A percentile compares a stretch with the other conserved stretches of the same genome.
Conservation (phyloP, 2,113 vertebrate genomes). For the Peromyscus maniculatus region DNA sequence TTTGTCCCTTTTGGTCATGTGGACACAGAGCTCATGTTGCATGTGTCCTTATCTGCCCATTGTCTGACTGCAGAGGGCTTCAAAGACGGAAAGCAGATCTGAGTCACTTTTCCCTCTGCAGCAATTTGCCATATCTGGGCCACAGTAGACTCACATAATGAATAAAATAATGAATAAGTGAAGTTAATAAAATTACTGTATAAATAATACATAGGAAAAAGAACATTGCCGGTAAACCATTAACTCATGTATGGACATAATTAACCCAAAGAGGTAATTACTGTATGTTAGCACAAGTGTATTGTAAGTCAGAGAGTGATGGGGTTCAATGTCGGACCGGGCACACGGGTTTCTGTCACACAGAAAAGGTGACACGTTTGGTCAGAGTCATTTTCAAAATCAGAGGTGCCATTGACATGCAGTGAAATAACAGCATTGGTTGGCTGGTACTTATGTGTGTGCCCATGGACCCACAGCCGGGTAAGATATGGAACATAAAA, state of each 20-base stretch:
- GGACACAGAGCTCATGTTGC: rapidly evolving
- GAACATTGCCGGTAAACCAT: constrained; percentile 40
- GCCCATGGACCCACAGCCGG: rapidly evolving
- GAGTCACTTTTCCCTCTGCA: not conserved
- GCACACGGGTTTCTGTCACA: not conserved
- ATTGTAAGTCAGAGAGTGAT: not conserved
- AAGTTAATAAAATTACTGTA: constrained; percentile 61
- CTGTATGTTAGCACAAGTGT: not conserved
- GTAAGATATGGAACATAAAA: rapidly evolving
- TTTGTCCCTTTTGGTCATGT: not conserved
- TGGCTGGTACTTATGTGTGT: too few relatives aligned
- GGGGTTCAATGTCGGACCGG: not conserved
- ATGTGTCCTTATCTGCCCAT: rapidly evolving
- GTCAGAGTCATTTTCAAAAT: not conserved
- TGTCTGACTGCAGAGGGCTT: not conserved
- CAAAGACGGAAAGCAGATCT: not conserved
- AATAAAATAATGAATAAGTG: constrained; percentile 49
- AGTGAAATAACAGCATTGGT: rapidly evolving
- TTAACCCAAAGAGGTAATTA: constrained; percentile 27
- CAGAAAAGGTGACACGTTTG: rapidly evolving
- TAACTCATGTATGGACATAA: not conserved
- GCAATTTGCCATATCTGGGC: constrained; percentile 38
- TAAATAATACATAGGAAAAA: constrained; percentile 68
- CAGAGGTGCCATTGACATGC: not conserved
- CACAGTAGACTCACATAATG: not conserved